phyloP scores from a whole-genome alignment of 2,888 invertebrate species.

The Limulus polyphemus region DNA sequence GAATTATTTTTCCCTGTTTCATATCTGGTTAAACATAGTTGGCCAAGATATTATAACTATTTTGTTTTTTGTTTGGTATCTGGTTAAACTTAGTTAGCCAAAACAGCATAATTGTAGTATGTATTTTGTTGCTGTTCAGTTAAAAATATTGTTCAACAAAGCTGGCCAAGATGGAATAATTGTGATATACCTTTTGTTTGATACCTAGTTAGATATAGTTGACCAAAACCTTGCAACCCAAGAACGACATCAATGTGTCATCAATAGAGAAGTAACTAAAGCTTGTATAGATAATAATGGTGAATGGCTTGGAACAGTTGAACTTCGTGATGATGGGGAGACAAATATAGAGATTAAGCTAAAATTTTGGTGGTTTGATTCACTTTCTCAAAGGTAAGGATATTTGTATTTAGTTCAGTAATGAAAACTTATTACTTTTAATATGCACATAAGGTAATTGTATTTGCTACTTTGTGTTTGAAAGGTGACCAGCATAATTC shows the following conservation, averaged over 20 bases:
- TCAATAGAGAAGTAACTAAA: slow-evolving; percentile 50
- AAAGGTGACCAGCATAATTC: neutral
- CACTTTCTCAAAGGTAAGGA: slow-evolving; percentile 47
- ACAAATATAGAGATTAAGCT: slow-evolving; percentile 50
- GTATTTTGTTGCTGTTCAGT: no score
- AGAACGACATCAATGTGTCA: slow-evolving; percentile 47
- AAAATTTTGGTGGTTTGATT: slow-evolving; percentile 59
- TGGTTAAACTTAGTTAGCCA: no score
- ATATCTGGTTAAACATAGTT: no score
- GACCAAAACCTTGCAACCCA: slow-evolving; percentile 54
- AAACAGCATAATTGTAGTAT: no score
- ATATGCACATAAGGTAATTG: slow-evolving; percentile 6
- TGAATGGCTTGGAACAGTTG: slow-evolving; percentile 55
- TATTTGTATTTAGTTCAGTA: slow-evolving; percentile 5
- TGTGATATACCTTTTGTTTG: neutral
- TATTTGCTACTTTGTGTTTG: neutral
- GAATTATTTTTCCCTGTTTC: no score
- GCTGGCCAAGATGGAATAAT: neutral
- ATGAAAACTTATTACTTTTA: slow-evolving; percentile 4
- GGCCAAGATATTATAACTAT: no score
- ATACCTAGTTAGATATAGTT: slow-evolving; percentile 47
- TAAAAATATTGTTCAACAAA: no score
- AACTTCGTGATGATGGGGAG: slow-evolving; percentile 44
- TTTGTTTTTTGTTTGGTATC: no score
- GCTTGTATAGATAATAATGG: slow-evolving; percentile 54